These are phyloP conservation scores for Gadopsis bispinosus DNA, from an alignment of 2,797 vertebrate species.

Conservation along the genomic window DNA sequence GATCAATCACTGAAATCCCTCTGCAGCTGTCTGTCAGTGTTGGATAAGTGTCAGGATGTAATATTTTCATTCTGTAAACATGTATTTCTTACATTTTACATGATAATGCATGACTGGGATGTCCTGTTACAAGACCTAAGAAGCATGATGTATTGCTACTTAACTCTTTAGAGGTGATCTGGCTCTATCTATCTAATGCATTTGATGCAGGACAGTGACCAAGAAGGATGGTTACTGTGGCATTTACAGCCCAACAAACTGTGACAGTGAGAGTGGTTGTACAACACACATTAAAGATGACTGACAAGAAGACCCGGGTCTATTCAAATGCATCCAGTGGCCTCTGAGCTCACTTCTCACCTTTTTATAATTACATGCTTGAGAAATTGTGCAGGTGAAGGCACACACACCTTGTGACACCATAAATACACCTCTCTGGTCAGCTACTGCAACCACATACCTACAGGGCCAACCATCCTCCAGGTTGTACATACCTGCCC, in stretches of 20 bases:
- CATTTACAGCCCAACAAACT: constrained; percentile 32
- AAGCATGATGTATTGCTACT: not conserved
- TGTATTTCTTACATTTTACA: constrained; percentile 1
- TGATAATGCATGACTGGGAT: not conserved
- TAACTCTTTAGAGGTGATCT: not conserved
- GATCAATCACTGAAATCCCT: constrained; percentile 67
- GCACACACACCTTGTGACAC: constrained; percentile 56
- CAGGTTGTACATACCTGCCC: not conserved
- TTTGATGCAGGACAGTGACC: constrained; percentile 1
- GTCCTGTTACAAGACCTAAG: not conserved
- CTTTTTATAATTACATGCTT: constrained; percentile 66
- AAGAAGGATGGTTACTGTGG: not conserved
- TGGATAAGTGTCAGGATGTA: constrained; percentile 29
- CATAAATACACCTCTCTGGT: constrained; percentile 60
- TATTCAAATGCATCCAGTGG: constrained; percentile 36
- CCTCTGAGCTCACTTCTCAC: constrained; percentile 60
- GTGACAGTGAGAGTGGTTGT: constrained; percentile 62
- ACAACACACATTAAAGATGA: constrained; percentile 44
- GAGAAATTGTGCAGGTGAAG: constrained; percentile 42
- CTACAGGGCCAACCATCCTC: constrained; percentile 27
- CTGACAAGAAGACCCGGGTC: constrained; percentile 19
- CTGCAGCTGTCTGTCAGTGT: constrained; percentile 22
- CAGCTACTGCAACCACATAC: constrained; percentile 50
- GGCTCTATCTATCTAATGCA: not conserved
- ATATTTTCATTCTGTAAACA: constrained; percentile 15